Percentiles rank a stretch among this genome's conserved stretches.
Conservation (phyloP, 2,797 vertebrate species). For the Enteromius trimaculatus region DNA sequence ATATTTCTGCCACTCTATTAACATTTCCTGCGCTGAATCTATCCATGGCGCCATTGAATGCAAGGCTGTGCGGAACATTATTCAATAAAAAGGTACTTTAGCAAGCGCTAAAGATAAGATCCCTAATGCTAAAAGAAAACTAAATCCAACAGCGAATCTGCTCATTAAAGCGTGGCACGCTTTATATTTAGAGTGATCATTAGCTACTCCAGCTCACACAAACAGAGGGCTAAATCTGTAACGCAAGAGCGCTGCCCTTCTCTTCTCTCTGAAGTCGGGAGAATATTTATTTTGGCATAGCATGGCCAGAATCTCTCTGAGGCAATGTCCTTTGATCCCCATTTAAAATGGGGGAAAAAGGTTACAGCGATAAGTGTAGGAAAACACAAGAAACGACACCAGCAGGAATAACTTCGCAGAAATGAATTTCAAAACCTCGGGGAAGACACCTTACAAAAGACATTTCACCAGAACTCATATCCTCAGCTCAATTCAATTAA, state of each 20-base stretch:
- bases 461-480: conserved; percentile 65
- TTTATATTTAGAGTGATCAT: conserved; percentile 18
- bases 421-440: conserved; percentile 74
- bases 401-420: conserved; percentile 73
- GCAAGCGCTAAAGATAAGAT: not conserved
- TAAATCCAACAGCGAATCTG: not conserved
- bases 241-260: not conserved
- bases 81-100: conserved; percentile 1
- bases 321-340: conserved; percentile 62
- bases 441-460: conserved; percentile 68
- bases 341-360: conserved; percentile 58
- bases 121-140: not conserved
- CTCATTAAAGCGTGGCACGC: not conserved
- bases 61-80: not conserved
- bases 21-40: not conserved
- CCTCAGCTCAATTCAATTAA: conserved; percentile 73
- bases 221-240: conserved; percentile 18
- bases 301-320: conserved; percentile 51
- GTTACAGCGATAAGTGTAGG: conserved; percentile 57
- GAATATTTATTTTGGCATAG: conserved; percentile 47
- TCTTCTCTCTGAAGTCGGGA: conserved; percentile 35
- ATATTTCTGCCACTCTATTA: conserved; percentile 44
- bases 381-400: conserved; percentile 71
- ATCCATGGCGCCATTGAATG: conserved; percentile 3
- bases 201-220: not conserved